Base-by-base conservation (phyloP, 2,113 vertebrate species). In the Pedionomus torquatus region DNA sequence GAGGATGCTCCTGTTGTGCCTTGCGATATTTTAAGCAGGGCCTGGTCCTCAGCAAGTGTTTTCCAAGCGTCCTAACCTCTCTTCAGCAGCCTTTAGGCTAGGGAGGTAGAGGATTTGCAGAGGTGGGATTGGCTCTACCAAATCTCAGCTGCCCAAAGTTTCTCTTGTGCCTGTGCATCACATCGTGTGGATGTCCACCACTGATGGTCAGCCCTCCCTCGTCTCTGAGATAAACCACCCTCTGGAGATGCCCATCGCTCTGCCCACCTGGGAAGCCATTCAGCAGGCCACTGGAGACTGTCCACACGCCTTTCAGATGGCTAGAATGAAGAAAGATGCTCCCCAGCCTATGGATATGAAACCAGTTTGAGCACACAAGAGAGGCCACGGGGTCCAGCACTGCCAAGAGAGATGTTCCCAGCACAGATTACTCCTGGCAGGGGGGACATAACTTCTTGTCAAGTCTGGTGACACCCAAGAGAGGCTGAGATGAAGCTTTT, bases 151-250 rank as follows among this genome's bases (percentile, higher is more conserved):
- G 20, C 28, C 75, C 46, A 15, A 49, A 82, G 11, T 1, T 64
- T 17, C 57, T 55, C 33, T 44, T 1, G 0, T 21, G 20, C 44
- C 10, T 49, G 19, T 44, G 23, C 64, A 12, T 52, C 61, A 6
- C 39, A 6, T 3, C 0, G 1, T 52, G 48, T 51, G 54, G 55
- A 64, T 5, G 16, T 25, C 49, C 66, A 13, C 30, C 11, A 3
- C 61, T 41, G 65, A 44, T 20, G 18, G 66, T 51, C 46, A 72
- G 26, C 20, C 18, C 30, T 21, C n/a, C 51, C 39, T 65, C 2
- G 0, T 19, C 23, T 61, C 39, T 0, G 1, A 66, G 39, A 43
- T 19, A 65, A 71, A 48, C 11, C 17, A 13, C 13, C 11, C 37
- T 39, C 54, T 15, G 19, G 46, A 61, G 33, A 61, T 19, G 23